phyloP scores from a whole-genome alignment of 2,113 vertebrate genomes.

The Chrysemys picta region DNA sequence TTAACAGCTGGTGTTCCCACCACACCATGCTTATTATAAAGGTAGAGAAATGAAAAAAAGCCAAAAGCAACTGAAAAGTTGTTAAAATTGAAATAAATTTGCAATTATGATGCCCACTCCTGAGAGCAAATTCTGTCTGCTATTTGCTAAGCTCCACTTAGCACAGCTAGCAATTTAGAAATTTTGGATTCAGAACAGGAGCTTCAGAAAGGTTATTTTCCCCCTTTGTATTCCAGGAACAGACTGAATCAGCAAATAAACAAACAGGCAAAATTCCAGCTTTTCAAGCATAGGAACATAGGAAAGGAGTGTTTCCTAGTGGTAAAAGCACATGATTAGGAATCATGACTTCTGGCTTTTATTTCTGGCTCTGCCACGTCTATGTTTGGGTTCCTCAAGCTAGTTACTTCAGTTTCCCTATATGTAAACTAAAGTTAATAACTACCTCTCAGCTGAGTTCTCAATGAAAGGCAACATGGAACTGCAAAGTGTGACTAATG shows the following conservation, averaged over 20 bases:
- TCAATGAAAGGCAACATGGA: conserved; percentile 9
- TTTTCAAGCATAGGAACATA: conserved; percentile 26
- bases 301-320: conserved; percentile 15
- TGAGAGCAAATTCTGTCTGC: conserved; percentile 16
- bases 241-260: conserved; percentile 13
- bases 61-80: neutral
- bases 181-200: conserved; percentile 20
- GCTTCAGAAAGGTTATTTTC: conserved; percentile 12
- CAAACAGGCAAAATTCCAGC: neutral
- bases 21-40: neutral
- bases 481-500: neutral
- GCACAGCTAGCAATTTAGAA: conserved; percentile 10
- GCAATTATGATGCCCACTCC: neutral
- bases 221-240: neutral
- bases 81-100: conserved; percentile 37
- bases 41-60: neutral
- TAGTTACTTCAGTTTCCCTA: conserved; percentile 11
- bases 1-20: neutral
- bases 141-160: neutral
- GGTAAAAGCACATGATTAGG: neutral
- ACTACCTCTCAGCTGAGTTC: neutral
- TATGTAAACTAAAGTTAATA: neutral
- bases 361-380: conserved; percentile 34
- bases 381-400: conserved; percentile 60
- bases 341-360: conserved; percentile 62